Percentiles rank a stretch among this genome's conserved stretches.
Evolutionary conservation across 2,888 invertebrate genomes (phyloP).

Genomic region (Cartodere bifasciata): DNA sequence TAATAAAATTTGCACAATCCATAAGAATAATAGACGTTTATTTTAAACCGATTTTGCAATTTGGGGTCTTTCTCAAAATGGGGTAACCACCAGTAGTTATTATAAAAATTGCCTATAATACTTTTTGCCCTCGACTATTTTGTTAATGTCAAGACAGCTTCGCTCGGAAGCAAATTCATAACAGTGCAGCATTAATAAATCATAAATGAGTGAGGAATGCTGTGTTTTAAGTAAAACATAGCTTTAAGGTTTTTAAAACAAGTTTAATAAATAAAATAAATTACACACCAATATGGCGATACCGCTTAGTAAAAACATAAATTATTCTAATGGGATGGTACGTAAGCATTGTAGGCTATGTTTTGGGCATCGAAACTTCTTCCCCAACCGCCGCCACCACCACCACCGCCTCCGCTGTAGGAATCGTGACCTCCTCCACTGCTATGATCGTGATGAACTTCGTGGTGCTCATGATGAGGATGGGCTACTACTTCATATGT

Average conservation of each 20-base stretch:
- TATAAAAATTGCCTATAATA: too few relatives aligned
- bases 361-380: slow-evolving; percentile 38
- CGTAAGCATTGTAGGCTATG: slow-evolving; percentile 50
- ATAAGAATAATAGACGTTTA: too few relatives aligned
- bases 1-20: too few relatives aligned
- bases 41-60: too few relatives aligned
- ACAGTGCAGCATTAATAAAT: too few relatives aligned
- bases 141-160: too few relatives aligned
- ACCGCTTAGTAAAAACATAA: slow-evolving; percentile 7
- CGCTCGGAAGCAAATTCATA: too few relatives aligned
- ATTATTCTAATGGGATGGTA: slow-evolving; percentile 27
- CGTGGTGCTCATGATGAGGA: slow-evolving; percentile 48
- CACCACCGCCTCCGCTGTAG: slow-evolving; percentile 25
- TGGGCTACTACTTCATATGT: slow-evolving; percentile 67
- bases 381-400: slow-evolving; percentile 45
- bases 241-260: too few relatives aligned
- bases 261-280: slow-evolving; percentile 19
- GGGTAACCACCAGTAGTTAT: too few relatives aligned
- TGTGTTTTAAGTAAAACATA: too few relatives aligned
- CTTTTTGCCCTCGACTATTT: too few relatives aligned
- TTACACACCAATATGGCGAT: slow-evolving; percentile 30
- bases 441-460: slow-evolving; percentile 35
- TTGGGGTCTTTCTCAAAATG: too few relatives aligned
- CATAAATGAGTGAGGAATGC: slow-evolving; percentile 19
- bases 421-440: slow-evolving; percentile 30